Evolutionary conservation across 1,140 invertebrate species (phyloP).

Genomic region (Lucilia cuprina): DNA sequence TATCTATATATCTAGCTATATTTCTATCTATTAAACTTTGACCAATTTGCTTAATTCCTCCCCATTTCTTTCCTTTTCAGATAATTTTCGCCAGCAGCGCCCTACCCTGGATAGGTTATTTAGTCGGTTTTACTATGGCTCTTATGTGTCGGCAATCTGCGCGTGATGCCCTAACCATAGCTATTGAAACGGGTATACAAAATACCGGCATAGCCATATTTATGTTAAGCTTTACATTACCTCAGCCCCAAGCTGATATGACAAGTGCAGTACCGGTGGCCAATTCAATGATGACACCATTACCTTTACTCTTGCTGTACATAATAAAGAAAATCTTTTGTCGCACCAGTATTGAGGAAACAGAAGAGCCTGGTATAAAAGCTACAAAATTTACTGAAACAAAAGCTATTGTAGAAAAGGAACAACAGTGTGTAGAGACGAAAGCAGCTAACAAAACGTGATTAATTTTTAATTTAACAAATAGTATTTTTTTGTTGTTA

Average conservation of each 20-base stretch:
- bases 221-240: constrained; percentile 73
- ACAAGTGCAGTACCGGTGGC: constrained; percentile 90
- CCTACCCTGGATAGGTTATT: constrained; percentile 88
- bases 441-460: not conserved
- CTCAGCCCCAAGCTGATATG: constrained; percentile 78
- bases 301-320: constrained; percentile 72
- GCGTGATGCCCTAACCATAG: constrained; percentile 81
- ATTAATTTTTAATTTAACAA: not conserved
- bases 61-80: constrained; percentile 64
- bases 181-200: constrained; percentile 93
- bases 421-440: not conserved
- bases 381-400: constrained; percentile 31
- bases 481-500: too few species aligned
- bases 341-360: constrained; percentile 36
- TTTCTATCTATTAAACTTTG: not conserved
- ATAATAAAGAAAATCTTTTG: constrained; percentile 41
- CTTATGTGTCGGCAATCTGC: constrained; percentile 69
- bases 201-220: constrained; percentile 94
- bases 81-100: constrained; percentile 83
- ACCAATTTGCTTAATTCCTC: not conserved
- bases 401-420: constrained; percentile 36
- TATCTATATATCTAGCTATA: too few species aligned
- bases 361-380: constrained; percentile 21
- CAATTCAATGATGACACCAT: constrained; percentile 91
- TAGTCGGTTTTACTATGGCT: constrained; percentile 73